Evolutionary conservation across 2,113 vertebrate genomes (phyloP).

Genomic region (Myiozetetes cayanensis): DNA sequence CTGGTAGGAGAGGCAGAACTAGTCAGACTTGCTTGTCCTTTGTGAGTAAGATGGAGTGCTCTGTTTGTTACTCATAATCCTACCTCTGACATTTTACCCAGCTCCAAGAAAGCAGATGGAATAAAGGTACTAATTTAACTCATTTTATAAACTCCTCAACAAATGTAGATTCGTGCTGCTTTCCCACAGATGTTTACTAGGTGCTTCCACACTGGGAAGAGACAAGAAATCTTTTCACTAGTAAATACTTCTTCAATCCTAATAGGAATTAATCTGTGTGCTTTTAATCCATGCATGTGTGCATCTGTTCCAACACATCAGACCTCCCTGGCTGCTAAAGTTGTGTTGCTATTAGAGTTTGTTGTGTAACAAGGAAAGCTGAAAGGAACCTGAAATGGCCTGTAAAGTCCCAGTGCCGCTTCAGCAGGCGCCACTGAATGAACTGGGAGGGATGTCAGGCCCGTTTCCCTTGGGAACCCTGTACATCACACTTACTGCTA

Average conservation of each 20-base stretch:
- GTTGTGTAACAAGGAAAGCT: neutral
- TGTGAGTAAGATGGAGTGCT: neutral
- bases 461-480: neutral
- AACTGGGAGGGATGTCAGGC: neutral
- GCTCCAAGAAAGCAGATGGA: neutral
- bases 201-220: neutral
- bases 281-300: neutral
- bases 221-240: neutral
- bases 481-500: neutral
- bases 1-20: slow-evolving; percentile 34
- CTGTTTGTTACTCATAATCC: neutral
- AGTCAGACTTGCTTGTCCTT: slow-evolving; percentile 43
- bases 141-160: neutral
- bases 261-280: neutral
- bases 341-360: neutral
- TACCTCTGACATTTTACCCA: slow-evolving; percentile 24
- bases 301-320: neutral
- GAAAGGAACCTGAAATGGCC: neutral
- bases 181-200: neutral
- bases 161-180: neutral
- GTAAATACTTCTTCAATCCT: neutral
- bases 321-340: neutral
- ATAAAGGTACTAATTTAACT: neutral
- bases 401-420: neutral
- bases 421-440: neutral